Evolutionary conservation across 2,888 invertebrate genomes (phyloP).

Genomic region (Eupithecia pulchellata): DNA sequence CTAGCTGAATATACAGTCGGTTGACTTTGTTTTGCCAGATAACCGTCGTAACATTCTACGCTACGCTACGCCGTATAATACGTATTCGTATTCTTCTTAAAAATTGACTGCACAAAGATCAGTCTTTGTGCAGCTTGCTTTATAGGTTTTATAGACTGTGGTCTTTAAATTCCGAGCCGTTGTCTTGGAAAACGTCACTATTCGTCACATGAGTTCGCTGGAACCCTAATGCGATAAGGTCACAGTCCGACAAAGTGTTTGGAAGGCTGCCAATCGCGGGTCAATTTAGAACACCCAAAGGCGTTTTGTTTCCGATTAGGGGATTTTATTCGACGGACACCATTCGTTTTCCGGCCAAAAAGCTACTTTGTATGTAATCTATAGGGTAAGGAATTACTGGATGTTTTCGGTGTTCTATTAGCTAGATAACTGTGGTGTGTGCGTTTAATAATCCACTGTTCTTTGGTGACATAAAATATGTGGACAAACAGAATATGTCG

Average conservation of each 20-base stretch:
- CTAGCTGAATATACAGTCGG: too few species aligned
- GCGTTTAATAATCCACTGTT: background rate
- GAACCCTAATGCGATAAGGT: conserved; percentile 27
- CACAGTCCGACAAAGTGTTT: conserved; percentile 44
- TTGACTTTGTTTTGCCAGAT: too few species aligned
- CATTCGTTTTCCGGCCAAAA: conserved; percentile 16
- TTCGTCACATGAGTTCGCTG: conserved; percentile 25
- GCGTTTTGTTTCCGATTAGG: conserved; percentile 35
- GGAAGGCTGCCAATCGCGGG: conserved; percentile 44
- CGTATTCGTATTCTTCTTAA: too few species aligned
- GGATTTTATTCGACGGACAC: conserved; percentile 29
- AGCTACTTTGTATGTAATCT: conserved; percentile 14
- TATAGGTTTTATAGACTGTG: background rate
- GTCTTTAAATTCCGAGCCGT: background rate
- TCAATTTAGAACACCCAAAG: conserved; percentile 38
- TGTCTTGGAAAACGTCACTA: background rate
- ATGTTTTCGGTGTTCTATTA: background rate
- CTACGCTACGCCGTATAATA: too few species aligned
- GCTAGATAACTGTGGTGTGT: background rate
- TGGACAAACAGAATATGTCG: background rate
- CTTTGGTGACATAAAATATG: background rate
- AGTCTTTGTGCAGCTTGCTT: background rate
- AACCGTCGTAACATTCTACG: too few species aligned
- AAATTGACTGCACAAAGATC: too few species aligned
- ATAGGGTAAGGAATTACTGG: background rate